phyloP scores from a whole-genome alignment of 2,113 vertebrate species.

The Pterocles gutturalis region DNA sequence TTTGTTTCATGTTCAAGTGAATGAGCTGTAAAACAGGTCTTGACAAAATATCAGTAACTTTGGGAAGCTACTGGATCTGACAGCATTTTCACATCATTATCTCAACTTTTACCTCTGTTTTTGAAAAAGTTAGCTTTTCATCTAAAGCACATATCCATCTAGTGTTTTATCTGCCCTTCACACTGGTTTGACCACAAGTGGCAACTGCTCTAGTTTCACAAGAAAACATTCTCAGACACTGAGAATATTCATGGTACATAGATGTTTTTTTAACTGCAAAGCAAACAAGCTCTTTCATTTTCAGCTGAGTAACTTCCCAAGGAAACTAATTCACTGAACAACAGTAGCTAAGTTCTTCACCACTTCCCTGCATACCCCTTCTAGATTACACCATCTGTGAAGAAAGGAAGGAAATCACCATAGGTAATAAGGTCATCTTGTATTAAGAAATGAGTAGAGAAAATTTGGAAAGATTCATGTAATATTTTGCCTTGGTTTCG shows the following conservation, averaged over 20 bases:
- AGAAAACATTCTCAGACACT: conserved; percentile 1
- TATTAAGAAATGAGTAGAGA: conserved; percentile 11
- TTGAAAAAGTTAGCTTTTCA: background rate
- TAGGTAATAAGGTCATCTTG: conserved; percentile 14
- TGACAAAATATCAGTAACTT: background rate
- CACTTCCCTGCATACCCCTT: background rate
- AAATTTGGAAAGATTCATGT: conserved; percentile 26
- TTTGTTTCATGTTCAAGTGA: background rate
- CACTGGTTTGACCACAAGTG: background rate
- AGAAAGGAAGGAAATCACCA: conserved; percentile 43
- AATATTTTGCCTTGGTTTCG: background rate
- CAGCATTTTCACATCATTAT: background rate
- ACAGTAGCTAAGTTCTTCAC: background rate
- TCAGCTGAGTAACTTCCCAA: conserved; percentile 35
- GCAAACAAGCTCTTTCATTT: conserved; percentile 13
- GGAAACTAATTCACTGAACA: conserved; percentile 33
- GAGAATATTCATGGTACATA: background rate
- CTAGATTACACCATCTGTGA: conserved; percentile 21
- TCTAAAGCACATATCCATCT: background rate
- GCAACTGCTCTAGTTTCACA: conserved; percentile 22
- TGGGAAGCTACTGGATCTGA: background rate
- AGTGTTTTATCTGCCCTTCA: background rate
- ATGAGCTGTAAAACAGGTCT: background rate
- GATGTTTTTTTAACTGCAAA: conserved; percentile 18
- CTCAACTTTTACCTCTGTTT: background rate